Percentiles rank a stretch among this genome's conserved stretches.
phyloP scores from a whole-genome alignment of 2,113 vertebrate species.

The Seriola quinqueradiata region DNA sequence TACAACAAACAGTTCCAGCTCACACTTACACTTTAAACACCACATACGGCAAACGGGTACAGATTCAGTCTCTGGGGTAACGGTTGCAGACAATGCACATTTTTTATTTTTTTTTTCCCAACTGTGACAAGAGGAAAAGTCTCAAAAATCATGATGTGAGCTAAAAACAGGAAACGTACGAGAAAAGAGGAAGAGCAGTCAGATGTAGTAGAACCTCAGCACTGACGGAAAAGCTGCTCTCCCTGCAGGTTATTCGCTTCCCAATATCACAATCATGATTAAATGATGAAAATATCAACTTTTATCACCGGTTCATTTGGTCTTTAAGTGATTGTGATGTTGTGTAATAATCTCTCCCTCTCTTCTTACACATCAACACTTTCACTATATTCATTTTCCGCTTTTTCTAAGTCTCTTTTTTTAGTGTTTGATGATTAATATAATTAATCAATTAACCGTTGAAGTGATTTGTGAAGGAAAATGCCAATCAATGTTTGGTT shows the following conservation, averaged over 20 bases:
- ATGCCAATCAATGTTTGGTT: neutral
- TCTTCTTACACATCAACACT: neutral
- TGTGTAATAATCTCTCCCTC: too few species aligned
- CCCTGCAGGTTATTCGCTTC: conserved; percentile 8
- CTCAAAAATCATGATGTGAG: conserved; percentile 7
- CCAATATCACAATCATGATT: neutral
- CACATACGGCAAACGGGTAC: neutral
- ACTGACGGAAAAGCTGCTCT: too few species aligned
- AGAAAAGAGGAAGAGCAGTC: conserved; percentile 37
- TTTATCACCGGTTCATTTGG: too few species aligned
- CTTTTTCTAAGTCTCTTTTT: too few species aligned
- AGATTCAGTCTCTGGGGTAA: neutral
- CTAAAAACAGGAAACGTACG: conserved; percentile 43
- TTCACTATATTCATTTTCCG: too few species aligned
- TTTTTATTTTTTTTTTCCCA: too few species aligned
- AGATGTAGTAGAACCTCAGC: neutral
- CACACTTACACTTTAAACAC: too few species aligned
- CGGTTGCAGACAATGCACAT: neutral
- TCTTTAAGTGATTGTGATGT: too few species aligned
- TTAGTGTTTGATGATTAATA: too few species aligned
- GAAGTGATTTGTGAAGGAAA: too few species aligned
- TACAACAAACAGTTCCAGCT: too few species aligned
- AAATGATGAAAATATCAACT: neutral
- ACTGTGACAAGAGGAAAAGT: neutral
- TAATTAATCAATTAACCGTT: too few species aligned